Percentiles rank a stretch among this genome's conserved stretches.
phyloP scores from a whole-genome alignment of 2,113 vertebrate species.

The Isichthys henryi region DNA sequence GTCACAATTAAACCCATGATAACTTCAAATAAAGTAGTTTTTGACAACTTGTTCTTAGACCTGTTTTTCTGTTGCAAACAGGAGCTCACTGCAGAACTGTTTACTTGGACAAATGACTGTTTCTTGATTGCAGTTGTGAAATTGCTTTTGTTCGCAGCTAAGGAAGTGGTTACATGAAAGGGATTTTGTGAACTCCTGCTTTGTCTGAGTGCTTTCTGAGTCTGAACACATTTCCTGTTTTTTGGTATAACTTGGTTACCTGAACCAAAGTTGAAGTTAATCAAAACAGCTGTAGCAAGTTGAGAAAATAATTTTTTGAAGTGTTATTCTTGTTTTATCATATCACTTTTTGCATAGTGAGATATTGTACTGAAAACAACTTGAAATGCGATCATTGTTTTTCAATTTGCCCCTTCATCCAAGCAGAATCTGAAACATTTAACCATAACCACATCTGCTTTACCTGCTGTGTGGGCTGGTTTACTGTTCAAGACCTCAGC shows the following conservation, averaged over 20 bases:
- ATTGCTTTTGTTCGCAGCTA: not conserved
- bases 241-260: not conserved
- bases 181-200: not conserved
- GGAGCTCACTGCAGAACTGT: not conserved
- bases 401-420: not conserved
- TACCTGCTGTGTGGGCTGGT: not conserved
- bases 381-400: not conserved
- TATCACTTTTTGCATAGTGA: not conserved
- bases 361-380: not conserved
- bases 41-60: not conserved
- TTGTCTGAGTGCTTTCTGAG: not conserved
- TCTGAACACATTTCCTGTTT: constrained; percentile 2
- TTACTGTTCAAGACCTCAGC: not conserved
- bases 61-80: not conserved
- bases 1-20: not conserved
- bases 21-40: not conserved
- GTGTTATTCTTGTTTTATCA: not conserved
- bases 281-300: not conserved
- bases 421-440: not conserved
- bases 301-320: not conserved
- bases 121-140: not conserved
- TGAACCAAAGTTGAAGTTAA: not conserved
- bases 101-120: not conserved
- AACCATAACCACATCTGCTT: not conserved
- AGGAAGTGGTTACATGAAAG: constrained; percentile 1